Percentiles rank a stretch among this genome's conserved stretches.
Conservation (phyloP, 2,888 invertebrate species). For the Ischnura elegans region DNA sequence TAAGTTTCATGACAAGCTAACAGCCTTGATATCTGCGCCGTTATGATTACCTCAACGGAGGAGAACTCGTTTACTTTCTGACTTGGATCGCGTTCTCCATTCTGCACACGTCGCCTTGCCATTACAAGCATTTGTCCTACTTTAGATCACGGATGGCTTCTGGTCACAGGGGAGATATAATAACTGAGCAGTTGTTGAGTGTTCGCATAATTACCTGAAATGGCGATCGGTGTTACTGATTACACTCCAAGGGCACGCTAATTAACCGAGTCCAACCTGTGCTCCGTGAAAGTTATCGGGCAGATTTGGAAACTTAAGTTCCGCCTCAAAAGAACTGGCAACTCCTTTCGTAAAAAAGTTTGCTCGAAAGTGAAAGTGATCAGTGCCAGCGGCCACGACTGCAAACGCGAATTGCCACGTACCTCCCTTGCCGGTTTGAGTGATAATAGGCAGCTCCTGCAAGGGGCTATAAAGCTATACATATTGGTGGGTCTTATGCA, state of each 20-base stretch:
- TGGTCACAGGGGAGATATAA: background rate
- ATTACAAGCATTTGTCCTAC: slow-evolving; percentile 13
- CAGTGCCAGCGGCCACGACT: too few relatives aligned
- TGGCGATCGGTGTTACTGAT: background rate
- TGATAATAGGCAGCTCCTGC: too few relatives aligned
- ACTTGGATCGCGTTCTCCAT: background rate
- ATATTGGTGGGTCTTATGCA: too few relatives aligned
- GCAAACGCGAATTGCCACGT: too few relatives aligned
- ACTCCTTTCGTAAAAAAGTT: too few relatives aligned
- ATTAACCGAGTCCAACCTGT: background rate
- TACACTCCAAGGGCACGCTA: background rate
- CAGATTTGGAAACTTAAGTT: background rate
- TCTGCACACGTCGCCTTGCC: background rate
- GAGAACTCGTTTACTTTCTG: background rate
- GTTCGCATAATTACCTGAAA: background rate
- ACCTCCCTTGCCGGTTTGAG: too few relatives aligned
- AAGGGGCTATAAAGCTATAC: too few relatives aligned
- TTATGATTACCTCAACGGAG: background rate
- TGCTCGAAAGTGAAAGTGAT: too few relatives aligned
- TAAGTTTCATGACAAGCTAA: background rate
- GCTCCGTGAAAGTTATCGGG: background rate
- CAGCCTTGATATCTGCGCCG: background rate
- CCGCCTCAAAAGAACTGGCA: too few relatives aligned
- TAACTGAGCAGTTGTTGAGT: background rate
- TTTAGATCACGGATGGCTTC: background rate